These are phyloP conservation scores for Yasuhikotakia modesta DNA, from an alignment of 2,797 vertebrate species.

Conservation along the genomic window DNA sequence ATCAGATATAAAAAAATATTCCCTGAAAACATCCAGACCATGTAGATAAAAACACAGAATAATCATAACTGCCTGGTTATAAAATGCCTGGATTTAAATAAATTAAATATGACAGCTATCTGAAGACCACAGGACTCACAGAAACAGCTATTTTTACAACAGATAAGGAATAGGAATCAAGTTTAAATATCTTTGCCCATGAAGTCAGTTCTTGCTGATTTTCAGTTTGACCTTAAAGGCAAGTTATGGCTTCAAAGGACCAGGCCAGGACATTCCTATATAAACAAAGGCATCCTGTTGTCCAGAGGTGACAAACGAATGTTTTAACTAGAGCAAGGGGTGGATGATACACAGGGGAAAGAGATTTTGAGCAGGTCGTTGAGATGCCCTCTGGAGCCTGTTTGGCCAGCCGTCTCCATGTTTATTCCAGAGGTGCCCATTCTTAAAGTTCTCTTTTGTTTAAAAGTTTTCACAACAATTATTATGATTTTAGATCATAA, in stretches of 20 bases:
- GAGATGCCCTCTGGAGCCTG: conserved; percentile 44
- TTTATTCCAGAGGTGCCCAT: conserved; percentile 1
- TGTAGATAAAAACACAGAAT: not conserved
- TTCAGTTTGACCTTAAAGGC: conserved; percentile 53
- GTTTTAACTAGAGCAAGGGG: conserved; percentile 60
- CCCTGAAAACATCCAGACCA: not conserved
- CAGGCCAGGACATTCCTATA: conserved; percentile 57
- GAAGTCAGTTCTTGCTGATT: conserved; percentile 46
- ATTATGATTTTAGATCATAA: no score
- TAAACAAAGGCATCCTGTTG: conserved; percentile 67
- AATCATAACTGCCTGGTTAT: not conserved
- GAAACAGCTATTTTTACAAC: conserved; percentile 32
- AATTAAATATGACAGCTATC: conserved; percentile 4
- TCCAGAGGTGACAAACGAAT: conserved; percentile 66
- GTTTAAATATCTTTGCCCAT: conserved; percentile 39
- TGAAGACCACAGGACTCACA: conserved; percentile 6
- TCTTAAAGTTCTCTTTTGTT: conserved; percentile 20
- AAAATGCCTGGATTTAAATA: not conserved
- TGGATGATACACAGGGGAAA: conserved; percentile 41
- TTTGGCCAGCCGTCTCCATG: conserved; percentile 17
- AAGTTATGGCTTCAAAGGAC: conserved; percentile 56
- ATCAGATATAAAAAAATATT: not conserved
- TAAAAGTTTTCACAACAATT: conserved; percentile 21
- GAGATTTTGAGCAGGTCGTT: conserved; percentile 17
- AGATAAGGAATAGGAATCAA: conserved; percentile 22